Evolutionary conservation across 2,888 invertebrate species (phyloP).

Genomic region (Euzetes globulus): DNA sequence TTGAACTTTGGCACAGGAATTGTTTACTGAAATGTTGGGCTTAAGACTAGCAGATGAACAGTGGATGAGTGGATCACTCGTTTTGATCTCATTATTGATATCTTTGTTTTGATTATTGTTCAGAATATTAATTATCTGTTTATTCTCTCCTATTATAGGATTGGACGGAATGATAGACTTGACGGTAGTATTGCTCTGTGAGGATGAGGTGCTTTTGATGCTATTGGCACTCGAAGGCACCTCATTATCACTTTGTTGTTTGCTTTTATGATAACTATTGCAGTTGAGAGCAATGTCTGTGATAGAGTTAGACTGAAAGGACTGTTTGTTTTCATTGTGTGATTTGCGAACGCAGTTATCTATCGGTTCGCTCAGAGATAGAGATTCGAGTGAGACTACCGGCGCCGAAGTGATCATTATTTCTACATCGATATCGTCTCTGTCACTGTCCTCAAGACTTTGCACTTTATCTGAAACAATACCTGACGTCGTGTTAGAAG

Average conservation of each 20-base stretch:
- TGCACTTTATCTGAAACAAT: slow-evolving; percentile 92
- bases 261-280: slow-evolving; percentile 10
- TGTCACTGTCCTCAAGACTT: slow-evolving; percentile 77
- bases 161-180: slow-evolving; percentile 4
- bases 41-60: not conserved
- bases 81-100: not conserved
- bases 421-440: slow-evolving; percentile 37
- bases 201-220: slow-evolving; percentile 7
- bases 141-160: not conserved
- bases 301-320: slow-evolving; percentile 31
- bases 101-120: not conserved
- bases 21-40: not conserved
- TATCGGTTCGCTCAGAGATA: slow-evolving; percentile 34
- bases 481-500: slow-evolving; percentile 94
- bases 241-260: slow-evolving; percentile 10
- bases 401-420: slow-evolving; percentile 29
- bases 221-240: slow-evolving; percentile 21
- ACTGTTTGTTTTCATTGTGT: slow-evolving; percentile 16
- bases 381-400: slow-evolving; percentile 34
- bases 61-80: not conserved
- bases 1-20: not conserved
- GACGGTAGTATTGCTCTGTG: not conserved
- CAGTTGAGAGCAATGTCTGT: slow-evolving; percentile 21
- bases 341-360: not conserved
- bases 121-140: not conserved